Evolutionary conservation across 2,888 invertebrate genomes (phyloP).

Genomic region (Germaria angustata): DNA sequence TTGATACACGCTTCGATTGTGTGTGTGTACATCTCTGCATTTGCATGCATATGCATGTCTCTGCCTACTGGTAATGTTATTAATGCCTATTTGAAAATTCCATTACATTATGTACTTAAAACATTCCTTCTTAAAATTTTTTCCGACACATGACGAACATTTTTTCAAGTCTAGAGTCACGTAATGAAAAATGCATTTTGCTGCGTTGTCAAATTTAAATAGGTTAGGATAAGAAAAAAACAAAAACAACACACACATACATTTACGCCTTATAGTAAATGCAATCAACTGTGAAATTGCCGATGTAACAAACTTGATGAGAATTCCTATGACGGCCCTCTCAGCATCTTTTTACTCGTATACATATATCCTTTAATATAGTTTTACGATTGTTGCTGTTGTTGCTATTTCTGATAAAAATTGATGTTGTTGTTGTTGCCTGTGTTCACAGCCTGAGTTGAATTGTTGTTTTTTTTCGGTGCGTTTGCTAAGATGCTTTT

Average conservation of each 20-base stretch:
- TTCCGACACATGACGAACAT: not conserved
- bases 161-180: conserved; percentile 52
- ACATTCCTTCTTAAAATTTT: not conserved
- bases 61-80: not conserved
- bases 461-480: conserved; percentile 15
- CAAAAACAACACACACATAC: conserved; percentile 15
- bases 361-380: not conserved
- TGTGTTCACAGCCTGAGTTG: conserved; percentile 25
- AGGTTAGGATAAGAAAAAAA: not conserved
- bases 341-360: not conserved
- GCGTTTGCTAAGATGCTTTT: conserved; percentile 48
- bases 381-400: conserved; percentile 10
- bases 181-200: conserved; percentile 65
- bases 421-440: conserved; percentile 31
- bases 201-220: conserved; percentile 61
- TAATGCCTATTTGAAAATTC: conserved; percentile 21
- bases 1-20: too few species aligned
- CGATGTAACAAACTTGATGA: conserved; percentile 73
- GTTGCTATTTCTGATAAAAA: conserved; percentile 8
- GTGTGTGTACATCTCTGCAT: not conserved
- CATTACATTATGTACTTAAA: not conserved
- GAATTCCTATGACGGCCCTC: conserved; percentile 36
- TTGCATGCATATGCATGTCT: not conserved
- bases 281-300: conserved; percentile 79
- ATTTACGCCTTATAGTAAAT: conserved; percentile 50